These are phyloP conservation scores for Morone saxatilis DNA, from an alignment of 2,113 vertebrate species.

Conservation along the genomic window DNA sequence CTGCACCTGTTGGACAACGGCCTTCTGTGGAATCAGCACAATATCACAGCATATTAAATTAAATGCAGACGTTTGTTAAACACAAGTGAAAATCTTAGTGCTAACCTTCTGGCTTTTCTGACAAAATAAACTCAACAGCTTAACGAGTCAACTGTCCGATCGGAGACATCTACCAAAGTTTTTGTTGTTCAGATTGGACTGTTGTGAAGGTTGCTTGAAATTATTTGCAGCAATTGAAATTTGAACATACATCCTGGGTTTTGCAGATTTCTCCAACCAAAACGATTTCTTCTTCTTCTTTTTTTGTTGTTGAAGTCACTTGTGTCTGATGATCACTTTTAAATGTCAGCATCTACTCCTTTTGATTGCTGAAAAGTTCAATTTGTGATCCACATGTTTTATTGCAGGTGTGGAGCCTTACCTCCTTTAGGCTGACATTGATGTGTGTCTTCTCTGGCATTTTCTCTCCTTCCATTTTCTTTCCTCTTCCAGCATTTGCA, in stretches of 20 bases:
- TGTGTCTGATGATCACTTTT: neutral
- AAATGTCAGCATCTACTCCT: conserved; percentile 1
- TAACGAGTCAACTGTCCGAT: neutral
- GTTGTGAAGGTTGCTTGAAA: neutral
- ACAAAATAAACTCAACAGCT: neutral
- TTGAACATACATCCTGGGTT: neutral
- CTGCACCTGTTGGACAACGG: no score
- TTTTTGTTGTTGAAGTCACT: no score
- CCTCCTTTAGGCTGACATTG: neutral
- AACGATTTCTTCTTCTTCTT: neutral
- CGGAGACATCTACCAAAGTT: neutral
- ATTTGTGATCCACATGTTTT: neutral
- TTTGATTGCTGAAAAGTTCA: neutral
- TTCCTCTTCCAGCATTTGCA: neutral
- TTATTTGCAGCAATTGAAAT: neutral
- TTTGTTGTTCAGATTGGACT: neutral
- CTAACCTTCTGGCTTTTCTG: neutral
- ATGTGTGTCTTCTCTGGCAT: conserved; percentile 6
- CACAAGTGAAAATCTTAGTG: neutral
- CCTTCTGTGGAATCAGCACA: no score
- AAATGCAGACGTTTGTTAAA: no score
- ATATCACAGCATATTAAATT: no score
- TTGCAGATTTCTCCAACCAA: neutral
- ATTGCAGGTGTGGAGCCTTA: neutral
- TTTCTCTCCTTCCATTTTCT: neutral